phyloP scores from a whole-genome alignment of 2,113 vertebrate genomes.

The Archocentrus centrarchus region DNA sequence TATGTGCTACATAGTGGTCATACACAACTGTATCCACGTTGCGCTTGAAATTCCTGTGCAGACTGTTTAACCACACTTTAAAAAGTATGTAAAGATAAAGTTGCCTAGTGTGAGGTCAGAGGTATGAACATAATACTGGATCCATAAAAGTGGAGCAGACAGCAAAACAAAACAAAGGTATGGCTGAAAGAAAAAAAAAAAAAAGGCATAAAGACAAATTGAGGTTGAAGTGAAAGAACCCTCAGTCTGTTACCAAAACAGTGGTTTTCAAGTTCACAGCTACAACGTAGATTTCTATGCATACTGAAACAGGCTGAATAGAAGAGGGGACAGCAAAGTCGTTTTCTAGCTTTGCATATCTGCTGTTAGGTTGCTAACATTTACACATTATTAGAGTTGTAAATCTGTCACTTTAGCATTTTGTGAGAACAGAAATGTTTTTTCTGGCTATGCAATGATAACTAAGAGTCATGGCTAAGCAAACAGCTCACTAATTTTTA shows the following conservation, averaged over 20 bases:
- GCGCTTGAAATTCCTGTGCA: not conserved
- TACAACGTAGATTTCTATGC: not conserved
- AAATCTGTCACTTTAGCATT: too few relatives aligned
- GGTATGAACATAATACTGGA: not conserved
- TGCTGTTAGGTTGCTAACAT: not conserved
- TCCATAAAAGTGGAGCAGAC: not conserved
- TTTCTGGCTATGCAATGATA: too few relatives aligned
- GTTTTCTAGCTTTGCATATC: not conserved
- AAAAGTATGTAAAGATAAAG: not conserved
- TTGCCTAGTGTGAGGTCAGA: not conserved
- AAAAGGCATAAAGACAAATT: not conserved
- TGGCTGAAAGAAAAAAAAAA: not conserved
- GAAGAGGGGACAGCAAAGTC: too few relatives aligned
- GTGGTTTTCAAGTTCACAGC: not conserved
- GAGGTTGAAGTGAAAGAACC: not conserved
- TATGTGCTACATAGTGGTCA: not conserved
- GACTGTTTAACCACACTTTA: not conserved
- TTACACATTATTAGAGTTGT: too few relatives aligned
- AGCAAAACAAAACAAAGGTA: not conserved
- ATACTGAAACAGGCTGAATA: not conserved
- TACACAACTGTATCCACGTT: not conserved
- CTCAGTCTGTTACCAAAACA: too few relatives aligned
- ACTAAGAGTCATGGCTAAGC: rapidly evolving
- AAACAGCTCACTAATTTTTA: rapidly evolving
- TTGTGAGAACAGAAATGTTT: too few relatives aligned